Percentiles rank a stretch among this genome's conserved stretches.
Evolutionary conservation across 1,140 invertebrate species (phyloP).

Genomic region (Dinothrombium tinctorium): DNA sequence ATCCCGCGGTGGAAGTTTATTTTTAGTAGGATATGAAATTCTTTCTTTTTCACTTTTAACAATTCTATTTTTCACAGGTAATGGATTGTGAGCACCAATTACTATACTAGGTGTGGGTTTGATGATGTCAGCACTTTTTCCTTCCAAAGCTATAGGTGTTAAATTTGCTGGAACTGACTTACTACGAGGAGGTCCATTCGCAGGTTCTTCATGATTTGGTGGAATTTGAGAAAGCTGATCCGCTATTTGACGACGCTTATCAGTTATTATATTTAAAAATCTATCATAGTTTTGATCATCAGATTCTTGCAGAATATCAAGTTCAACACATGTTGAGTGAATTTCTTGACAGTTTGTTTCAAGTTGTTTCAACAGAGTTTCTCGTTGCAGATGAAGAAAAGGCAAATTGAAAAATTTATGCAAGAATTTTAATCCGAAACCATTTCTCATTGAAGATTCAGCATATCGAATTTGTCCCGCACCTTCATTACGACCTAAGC

Average conservation of each 20-base stretch:
- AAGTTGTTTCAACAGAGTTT: slow-evolving; percentile 60
- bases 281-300: slow-evolving; percentile 71
- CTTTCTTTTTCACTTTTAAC: no score
- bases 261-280: slow-evolving; percentile 46
- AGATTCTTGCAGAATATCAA: slow-evolving; percentile 54
- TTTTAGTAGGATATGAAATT: no score
- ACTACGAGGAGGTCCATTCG: slow-evolving; percentile 11
- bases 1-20: no score
- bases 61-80: not conserved
- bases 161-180: slow-evolving; percentile 10
- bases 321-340: slow-evolving; percentile 49
- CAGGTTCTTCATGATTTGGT: slow-evolving; percentile 11
- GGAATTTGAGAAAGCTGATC: slow-evolving; percentile 25
- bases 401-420: slow-evolving; percentile 93
- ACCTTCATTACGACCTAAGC: slow-evolving; percentile 22
- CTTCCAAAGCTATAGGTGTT: not conserved
- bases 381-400: slow-evolving; percentile 69
- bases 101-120: slow-evolving; percentile 11
- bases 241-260: slow-evolving; percentile 40
- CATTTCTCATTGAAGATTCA: slow-evolving; percentile 86
- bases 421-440: slow-evolving; percentile 73
- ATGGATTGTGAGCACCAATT: slow-evolving; percentile 11
- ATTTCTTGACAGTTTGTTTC: slow-evolving; percentile 68
- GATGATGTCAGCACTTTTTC: slow-evolving; percentile 1
- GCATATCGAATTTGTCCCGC: slow-evolving; percentile 53